Evolutionary conservation across 2,888 invertebrate species (phyloP), one percentile per base, ranked within the genome.

Genomic region (Digitonthophagus gazella): DNA sequence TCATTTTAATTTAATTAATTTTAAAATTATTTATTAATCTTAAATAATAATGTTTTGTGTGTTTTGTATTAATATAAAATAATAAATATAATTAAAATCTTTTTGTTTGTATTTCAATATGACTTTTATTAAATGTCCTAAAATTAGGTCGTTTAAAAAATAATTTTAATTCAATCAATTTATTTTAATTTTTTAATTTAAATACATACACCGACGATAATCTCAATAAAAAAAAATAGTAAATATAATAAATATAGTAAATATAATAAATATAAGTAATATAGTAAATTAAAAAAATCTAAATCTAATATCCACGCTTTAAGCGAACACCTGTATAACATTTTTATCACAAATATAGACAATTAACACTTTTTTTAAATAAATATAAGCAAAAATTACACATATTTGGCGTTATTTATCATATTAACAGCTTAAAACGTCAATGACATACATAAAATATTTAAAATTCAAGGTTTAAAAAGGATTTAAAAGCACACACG

Each of bases 391-490:
- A 44, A 44, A 44, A 44, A 44, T 44, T 44, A 44, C 28, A 44
- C 16, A 61, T 16, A 18, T 61, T 15, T 61, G 61, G 18, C 20
- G n/a, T 18, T 6, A 61, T 19, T 61, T 61, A 61, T 19, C 16
- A 19, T 8, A 19, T 61, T 65, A 65, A 20, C 57, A 65, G 28
- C 28, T 44, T 44, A 44, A 44, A 44, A 44, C 28, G 28, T 44
- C 55, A 65, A 57, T 65, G 22, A 65, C 57, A 15, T 65, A 55
- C 65, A 65, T 55, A 64, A 64, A 8, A 11, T 20, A 18, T 6
- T 44, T n/a, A n/a, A n/a, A n/a, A 44, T 44, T 44, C 28, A 44
- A 44, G 11, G 11, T 6, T 44, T 44, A 8, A 44, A 44, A 44
- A 44, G 8, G 11, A 44, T 44, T 11, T n/a, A n/a, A 44, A 44